Conservation (phyloP, 1,140 invertebrate species). For the Ceratina australensis region DNA sequence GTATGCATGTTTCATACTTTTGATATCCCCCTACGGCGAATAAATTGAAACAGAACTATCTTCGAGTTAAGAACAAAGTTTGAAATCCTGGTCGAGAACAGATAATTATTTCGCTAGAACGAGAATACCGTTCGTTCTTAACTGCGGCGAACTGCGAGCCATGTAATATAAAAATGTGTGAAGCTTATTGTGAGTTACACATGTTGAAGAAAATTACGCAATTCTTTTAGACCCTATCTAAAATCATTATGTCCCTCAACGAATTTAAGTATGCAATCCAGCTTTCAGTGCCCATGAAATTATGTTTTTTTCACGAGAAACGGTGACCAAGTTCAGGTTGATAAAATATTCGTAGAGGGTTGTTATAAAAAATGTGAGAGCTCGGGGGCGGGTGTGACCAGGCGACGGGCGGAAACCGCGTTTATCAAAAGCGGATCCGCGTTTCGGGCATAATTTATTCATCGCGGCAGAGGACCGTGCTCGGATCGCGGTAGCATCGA, state of each 20-base stretch:
- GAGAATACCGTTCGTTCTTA: constrained; percentile 1
- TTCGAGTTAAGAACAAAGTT: neutral
- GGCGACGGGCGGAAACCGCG: neutral
- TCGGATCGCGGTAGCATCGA: constrained; percentile 49
- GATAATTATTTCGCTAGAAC: constrained; percentile 5
- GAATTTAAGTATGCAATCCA: neutral
- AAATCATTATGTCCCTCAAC: too few species aligned
- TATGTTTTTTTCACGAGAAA: neutral
- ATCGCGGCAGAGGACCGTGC: constrained; percentile 18
- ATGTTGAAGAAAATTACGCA: neutral
- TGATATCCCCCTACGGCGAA: constrained; percentile 8
- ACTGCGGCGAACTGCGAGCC: neutral
- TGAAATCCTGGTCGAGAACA: neutral
- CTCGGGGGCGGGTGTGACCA: neutral
- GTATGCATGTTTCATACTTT: neutral
- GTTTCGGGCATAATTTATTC: constrained; percentile 42
- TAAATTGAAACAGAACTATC: constrained; percentile 17
- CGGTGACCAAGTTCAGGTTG: neutral
- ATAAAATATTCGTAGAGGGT: neutral
- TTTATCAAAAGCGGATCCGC: constrained; percentile 23
- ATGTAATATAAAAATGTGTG: neutral
- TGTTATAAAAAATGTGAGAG: constrained; percentile 3
- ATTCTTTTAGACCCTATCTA: neutral
- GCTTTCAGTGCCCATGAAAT: too few species aligned
- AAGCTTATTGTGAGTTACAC: neutral